phyloP scores from a whole-genome alignment of 2,113 vertebrate species.

The Burhinus bistriatus region DNA sequence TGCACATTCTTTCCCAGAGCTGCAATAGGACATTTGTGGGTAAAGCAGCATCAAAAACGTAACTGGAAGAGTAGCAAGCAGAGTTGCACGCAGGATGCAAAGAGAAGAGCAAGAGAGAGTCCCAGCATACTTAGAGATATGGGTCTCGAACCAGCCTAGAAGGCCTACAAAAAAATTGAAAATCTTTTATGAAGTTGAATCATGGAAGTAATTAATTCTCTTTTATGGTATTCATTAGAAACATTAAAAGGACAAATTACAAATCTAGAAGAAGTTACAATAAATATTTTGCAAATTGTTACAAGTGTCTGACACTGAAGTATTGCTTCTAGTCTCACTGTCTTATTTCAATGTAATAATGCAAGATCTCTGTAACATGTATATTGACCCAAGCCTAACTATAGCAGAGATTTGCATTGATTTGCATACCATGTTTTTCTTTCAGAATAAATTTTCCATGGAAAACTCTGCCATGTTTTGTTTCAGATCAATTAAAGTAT shows the following conservation, averaged over 20 bases:
- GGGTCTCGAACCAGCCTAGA: neutral
- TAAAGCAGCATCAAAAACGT: neutral
- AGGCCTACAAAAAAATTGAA: neutral
- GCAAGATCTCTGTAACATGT: neutral
- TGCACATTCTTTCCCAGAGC: neutral
- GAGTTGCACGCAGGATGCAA: neutral
- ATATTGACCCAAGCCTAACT: conserved; percentile 12
- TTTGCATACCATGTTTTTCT: neutral
- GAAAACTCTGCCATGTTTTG: neutral
- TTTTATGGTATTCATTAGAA: neutral
- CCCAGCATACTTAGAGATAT: neutral
- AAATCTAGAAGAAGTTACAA: conserved; percentile 1
- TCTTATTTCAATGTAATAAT: conserved; percentile 2
- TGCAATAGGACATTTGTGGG: neutral
- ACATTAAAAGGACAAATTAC: neutral
- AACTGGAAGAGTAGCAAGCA: neutral
- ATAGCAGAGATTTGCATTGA: neutral
- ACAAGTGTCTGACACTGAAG: conserved; percentile 1
- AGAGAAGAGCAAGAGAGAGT: neutral
- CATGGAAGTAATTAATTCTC: neutral
- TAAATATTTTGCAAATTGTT: conserved; percentile 45
- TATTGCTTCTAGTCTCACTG: conserved; percentile 8
- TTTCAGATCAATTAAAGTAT: neutral
- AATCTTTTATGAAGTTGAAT: neutral
- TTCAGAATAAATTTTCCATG: neutral